Evolutionary conservation across 2,797 vertebrate species (phyloP).

Genomic region (Geotrypetes seraphini): DNA sequence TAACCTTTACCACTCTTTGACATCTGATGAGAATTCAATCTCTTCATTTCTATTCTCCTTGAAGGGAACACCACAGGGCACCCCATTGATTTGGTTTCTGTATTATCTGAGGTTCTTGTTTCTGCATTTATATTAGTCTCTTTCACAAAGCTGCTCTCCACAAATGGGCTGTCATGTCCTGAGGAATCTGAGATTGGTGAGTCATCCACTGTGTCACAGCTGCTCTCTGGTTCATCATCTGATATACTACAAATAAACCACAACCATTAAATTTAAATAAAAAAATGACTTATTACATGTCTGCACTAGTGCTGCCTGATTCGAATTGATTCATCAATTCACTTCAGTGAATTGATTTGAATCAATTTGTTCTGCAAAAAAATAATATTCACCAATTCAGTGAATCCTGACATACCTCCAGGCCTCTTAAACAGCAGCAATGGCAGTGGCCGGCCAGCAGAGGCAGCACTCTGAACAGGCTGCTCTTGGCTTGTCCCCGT

Average conservation of each 20-base stretch:
- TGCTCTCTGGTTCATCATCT: slow-evolving; percentile 89
- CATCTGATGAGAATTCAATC: slow-evolving; percentile 52
- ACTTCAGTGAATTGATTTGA: too few species aligned
- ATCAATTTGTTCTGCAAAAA: too few species aligned
- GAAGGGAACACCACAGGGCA: slow-evolving; percentile 86
- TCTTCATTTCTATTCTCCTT: slow-evolving; percentile 73
- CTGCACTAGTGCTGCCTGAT: too few species aligned
- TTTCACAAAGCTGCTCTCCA: slow-evolving; percentile 66
- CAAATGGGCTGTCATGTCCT: slow-evolving; percentile 76
- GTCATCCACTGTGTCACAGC: slow-evolving; percentile 88
- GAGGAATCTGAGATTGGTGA: slow-evolving; percentile 82
- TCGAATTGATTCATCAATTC: too few species aligned
- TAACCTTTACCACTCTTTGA: slow-evolving; percentile 73
- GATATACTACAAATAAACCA: slow-evolving; percentile 81
- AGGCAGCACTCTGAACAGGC: too few species aligned
- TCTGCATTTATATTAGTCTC: slow-evolving; percentile 70
- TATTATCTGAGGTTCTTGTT: slow-evolving; percentile 54
- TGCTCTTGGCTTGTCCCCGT: too few species aligned
- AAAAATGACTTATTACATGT: too few species aligned
- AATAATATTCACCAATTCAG: too few species aligned
- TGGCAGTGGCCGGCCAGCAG: too few species aligned
- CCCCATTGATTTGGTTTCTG: slow-evolving; percentile 71
- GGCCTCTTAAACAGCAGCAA: too few species aligned
- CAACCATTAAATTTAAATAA: too few species aligned
- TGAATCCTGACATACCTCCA: too few species aligned